Evolutionary conservation across 1,140 invertebrate genomes (phyloP), one percentile per base, ranked within the genome.

Genomic region (Homalodisca vitripennis): DNA sequence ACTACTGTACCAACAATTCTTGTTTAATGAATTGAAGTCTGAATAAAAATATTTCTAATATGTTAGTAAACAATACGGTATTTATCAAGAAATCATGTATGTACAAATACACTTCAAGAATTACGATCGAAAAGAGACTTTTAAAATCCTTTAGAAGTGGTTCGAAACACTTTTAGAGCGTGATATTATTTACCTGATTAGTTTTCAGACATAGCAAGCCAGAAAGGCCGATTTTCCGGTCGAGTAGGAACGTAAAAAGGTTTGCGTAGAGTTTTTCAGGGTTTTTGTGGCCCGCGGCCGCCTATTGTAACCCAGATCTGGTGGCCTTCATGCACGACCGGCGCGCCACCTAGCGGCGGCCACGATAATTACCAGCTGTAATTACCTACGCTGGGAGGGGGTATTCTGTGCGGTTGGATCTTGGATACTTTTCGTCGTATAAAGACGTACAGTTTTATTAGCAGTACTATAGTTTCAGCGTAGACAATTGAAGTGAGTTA

Each of bases 171-270:
- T 10, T 41, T 6, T 41, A 41, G 34, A 17, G n/a, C n/a, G n/a
- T n/a, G n/a, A 41, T 41, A 41, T 22, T 3, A 22, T 22, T 51
- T n/a, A 51, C 48, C 48, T 51, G 48, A 51, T 51, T 51, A 51
- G 48, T 51, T 51, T 51, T 51, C 17, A 51, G 48, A 14, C 17
- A 51, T 22, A 51, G 48, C 14, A 51, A 51, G 48, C 14, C 48
- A 51, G 22, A 51, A 51, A 51, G 48, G 48, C 6, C 48, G 48
- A 51, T 51, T 51, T 51, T 51, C 48, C 48, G n/a, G 48, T 6
- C 48, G 48, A 51, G 48, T 51, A 22, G 48, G 22, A 20, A 14
- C 48, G 3, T 22, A 51, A 51, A 51, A 51, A 51, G 48, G 48
- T 51, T 51, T 51, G 48, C 48, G 48, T 51, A 51, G 3, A 51